phyloP scores from a whole-genome alignment of 2,888 invertebrate species.

The Oligia strigilis region DNA sequence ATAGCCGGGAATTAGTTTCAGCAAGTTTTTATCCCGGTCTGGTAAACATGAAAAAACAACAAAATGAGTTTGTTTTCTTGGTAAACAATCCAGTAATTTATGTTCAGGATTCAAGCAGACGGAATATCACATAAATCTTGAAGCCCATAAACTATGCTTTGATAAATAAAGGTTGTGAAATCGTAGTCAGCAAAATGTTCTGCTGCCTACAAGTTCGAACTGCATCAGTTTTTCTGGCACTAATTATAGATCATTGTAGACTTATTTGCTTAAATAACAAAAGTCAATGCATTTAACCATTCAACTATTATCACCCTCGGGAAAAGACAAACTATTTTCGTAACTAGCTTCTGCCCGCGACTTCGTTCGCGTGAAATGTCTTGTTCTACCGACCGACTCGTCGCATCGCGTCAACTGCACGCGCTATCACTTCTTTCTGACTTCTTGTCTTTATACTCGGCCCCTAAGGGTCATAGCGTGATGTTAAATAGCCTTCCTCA shows the following conservation, averaged over 20 bases:
- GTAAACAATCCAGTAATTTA: conserved; percentile 17
- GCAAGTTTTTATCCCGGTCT: conserved; percentile 13
- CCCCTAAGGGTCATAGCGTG: too few species aligned
- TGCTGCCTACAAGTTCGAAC: background rate
- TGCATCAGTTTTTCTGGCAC: background rate
- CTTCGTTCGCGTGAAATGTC: too few species aligned
- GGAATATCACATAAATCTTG: background rate
- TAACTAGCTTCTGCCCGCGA: too few species aligned
- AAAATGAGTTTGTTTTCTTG: conserved; percentile 32
- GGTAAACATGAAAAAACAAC: conserved; percentile 23
- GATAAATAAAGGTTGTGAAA: background rate
- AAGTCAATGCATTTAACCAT: conserved; percentile 5
- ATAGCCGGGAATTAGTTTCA: conserved; percentile 4
- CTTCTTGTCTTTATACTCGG: too few species aligned
- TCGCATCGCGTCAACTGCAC: too few species aligned
- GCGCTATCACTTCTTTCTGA: too few species aligned
- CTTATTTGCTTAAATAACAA: background rate
- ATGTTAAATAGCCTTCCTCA: too few species aligned
- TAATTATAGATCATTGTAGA: background rate
- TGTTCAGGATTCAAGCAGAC: background rate
- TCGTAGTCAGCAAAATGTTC: background rate
- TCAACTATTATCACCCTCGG: background rate
- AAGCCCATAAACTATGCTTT: background rate
- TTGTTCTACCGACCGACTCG: too few species aligned
- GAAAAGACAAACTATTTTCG: conserved; percentile 1